Evolutionary conservation across 2,113 vertebrate genomes (phyloP), one percentile per base, ranked within the genome.

Genomic region (Alaudala cheleensis): DNA sequence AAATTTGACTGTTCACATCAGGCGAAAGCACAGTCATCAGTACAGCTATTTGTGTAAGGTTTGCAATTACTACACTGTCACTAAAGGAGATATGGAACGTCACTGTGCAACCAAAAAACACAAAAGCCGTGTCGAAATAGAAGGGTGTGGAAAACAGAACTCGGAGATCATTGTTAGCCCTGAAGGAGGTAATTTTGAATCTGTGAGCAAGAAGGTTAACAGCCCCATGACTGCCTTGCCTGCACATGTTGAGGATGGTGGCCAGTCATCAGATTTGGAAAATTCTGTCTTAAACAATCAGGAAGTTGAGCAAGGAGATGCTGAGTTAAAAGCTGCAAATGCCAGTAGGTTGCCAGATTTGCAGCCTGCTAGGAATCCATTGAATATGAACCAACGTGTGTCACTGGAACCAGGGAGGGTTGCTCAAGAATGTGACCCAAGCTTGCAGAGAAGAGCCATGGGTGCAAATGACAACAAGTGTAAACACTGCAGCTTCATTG

Each of bases 81-180:
- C 99, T 58, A 99, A 99, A 98, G 99, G 99, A 60, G 99, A 99
- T 85, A 99, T 99, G 99, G 99, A 99, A 84, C 99, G 99, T 9
- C 99, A 99, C 53, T 99, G 99, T 94, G 98, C 99, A 72, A 99
- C 99, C 21, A 99, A 99, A 96, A 99, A 99, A 82, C 99, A 99
- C 73, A 97, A 98, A 80, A 98, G 96, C 64, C 99, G 98, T 28
- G 98, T 98, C n/a, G 97, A 98, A 90, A 95, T 98, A 54, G 98
- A 98, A 84, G 97, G 94, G 26, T 92, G 67, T 69, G 98, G 97
- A 45, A 97, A 96, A 76, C 97, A 96, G 54, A 97, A 88, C 66
- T 91, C 96, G 0, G 98, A 98, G 64, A 96, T 98, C 49, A 84
- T 98, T 0, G 88, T 98, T 74, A 94, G 95, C 50, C 96, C 98